Evolutionary conservation across 2,888 invertebrate species (phyloP).

Genomic region (Ochropleura leucogaster): DNA sequence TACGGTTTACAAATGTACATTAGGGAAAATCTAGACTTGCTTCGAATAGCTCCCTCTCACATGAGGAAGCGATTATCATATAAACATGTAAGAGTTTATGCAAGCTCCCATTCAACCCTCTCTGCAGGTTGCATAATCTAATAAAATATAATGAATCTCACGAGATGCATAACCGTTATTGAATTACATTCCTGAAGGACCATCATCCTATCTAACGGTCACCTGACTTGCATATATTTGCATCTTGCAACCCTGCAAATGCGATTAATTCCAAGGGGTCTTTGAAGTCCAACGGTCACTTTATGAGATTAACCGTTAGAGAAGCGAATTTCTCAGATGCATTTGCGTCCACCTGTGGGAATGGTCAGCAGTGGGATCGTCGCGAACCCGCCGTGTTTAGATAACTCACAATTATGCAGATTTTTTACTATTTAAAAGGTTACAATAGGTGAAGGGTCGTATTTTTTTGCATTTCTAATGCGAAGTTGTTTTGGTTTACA

Average conservation of each 20-base stretch:
- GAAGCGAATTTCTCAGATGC: slow-evolving; percentile 72
- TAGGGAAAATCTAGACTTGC: not conserved
- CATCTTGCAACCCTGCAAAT: slow-evolving; percentile 78
- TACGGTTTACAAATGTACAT: not conserved
- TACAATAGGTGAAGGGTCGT: slow-evolving; percentile 62
- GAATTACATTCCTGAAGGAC: slow-evolving; percentile 54
- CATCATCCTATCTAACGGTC: slow-evolving; percentile 71
- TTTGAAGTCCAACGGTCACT: slow-evolving; percentile 76
- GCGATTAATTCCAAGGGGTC: slow-evolving; percentile 66
- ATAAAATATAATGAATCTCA: slow-evolving; percentile 35
- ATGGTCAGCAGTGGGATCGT: slow-evolving; percentile 77
- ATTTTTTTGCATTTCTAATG: slow-evolving; percentile 68
- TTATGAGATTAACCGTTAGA: slow-evolving; percentile 80
- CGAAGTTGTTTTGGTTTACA: slow-evolving; percentile 54
- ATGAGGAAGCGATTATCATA: not conserved
- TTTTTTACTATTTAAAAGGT: slow-evolving; percentile 66
- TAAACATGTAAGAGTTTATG: not conserved
- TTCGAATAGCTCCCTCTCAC: not conserved
- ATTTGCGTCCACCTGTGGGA: slow-evolving; percentile 85
- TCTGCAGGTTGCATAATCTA: slow-evolving; percentile 21
- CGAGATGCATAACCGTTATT: slow-evolving; percentile 59
- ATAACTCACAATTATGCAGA: slow-evolving; percentile 86
- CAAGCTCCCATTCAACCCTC: slow-evolving; percentile 7
- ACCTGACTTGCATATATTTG: slow-evolving; percentile 77
- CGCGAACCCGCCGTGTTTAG: slow-evolving; percentile 73